Evolutionary conservation across 2,113 vertebrate species (phyloP).

Genomic region (Onychorhynchus coronatus): DNA sequence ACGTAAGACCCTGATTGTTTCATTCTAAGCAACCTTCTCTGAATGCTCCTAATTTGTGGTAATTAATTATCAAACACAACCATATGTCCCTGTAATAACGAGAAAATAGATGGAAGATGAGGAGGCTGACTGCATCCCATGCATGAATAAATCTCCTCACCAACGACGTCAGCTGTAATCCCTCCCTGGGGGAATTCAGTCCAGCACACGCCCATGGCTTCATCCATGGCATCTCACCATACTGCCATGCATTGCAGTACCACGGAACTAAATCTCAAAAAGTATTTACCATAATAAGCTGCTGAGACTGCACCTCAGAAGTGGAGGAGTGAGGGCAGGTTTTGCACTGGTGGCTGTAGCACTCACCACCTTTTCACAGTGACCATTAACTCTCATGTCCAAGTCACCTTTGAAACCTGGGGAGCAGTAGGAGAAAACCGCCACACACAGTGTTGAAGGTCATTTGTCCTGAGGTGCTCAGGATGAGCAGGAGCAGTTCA

Average conservation of each 20-base stretch:
- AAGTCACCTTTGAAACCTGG: not conserved
- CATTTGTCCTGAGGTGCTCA: not conserved
- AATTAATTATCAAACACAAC: conserved; percentile 62
- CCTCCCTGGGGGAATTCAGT: not conserved
- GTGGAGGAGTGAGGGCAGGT: not conserved
- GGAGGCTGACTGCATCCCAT: not conserved
- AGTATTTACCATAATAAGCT: not conserved
- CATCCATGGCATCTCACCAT: not conserved
- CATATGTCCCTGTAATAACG: conserved; percentile 62
- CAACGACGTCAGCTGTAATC: not conserved
- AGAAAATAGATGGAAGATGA: conserved; percentile 30
- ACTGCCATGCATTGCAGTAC: not conserved
- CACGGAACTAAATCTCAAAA: not conserved
- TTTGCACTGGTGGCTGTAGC: not conserved
- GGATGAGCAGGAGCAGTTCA: not conserved
- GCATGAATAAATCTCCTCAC: conserved; percentile 22
- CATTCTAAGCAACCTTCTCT: not conserved
- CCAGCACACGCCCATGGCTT: not conserved
- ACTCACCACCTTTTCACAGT: not conserved
- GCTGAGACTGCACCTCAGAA: not conserved
- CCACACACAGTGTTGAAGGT: rapidly evolving
- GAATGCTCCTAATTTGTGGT: conserved; percentile 31
- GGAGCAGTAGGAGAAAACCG: not conserved
- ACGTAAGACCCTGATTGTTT: not conserved
- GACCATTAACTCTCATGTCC: not conserved